A percentile compares a stretch with the other conserved stretches of the same genome.
These are phyloP conservation scores for Trematomus bernacchii DNA, from an alignment of 2,797 vertebrate genomes.

Conservation along the genomic window DNA sequence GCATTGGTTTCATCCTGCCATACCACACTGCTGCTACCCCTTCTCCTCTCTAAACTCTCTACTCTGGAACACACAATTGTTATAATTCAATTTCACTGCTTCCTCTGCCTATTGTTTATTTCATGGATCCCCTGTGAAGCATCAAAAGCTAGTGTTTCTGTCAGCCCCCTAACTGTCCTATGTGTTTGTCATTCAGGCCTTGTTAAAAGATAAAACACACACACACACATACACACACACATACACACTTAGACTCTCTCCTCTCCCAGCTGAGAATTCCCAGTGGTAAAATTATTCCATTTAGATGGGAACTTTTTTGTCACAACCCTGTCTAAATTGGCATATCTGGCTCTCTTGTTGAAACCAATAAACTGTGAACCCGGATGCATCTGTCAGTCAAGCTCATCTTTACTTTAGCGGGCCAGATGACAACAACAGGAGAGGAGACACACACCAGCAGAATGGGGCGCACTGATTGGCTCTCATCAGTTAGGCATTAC, in stretches of 20 bases:
- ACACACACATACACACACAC: conserved; percentile 27
- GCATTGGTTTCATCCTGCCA: conserved; percentile 73
- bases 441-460: conserved; percentile 80
- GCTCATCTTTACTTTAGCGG: conserved; percentile 92
- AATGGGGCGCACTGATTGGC: conserved; percentile 89
- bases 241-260: conserved; percentile 46
- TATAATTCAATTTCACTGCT: conserved; percentile 90
- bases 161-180: conserved; percentile 95
- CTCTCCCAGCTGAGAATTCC: conserved; percentile 89
- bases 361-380: conserved; percentile 99
- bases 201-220: conserved; percentile 89
- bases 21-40: conserved; percentile 68
- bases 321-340: conserved; percentile 98
- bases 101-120: conserved; percentile 95
- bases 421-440: conserved; percentile 94
- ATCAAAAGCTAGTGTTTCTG: conserved; percentile 94
- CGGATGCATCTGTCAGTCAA: conserved; percentile 97
- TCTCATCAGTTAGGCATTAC: conserved; percentile 94
- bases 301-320: conserved; percentile 99
- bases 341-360: conserved; percentile 96
- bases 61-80: conserved; percentile 79
- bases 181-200: conserved; percentile 98
- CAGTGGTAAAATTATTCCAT: conserved; percentile 98
- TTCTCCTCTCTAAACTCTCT: conserved; percentile 61
- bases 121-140: conserved; percentile 97